A percentile compares a stretch with the other conserved stretches of the same genome.
Conservation (phyloP, 2,113 vertebrate species). For the Ornithorhynchus anatinus region DNA sequence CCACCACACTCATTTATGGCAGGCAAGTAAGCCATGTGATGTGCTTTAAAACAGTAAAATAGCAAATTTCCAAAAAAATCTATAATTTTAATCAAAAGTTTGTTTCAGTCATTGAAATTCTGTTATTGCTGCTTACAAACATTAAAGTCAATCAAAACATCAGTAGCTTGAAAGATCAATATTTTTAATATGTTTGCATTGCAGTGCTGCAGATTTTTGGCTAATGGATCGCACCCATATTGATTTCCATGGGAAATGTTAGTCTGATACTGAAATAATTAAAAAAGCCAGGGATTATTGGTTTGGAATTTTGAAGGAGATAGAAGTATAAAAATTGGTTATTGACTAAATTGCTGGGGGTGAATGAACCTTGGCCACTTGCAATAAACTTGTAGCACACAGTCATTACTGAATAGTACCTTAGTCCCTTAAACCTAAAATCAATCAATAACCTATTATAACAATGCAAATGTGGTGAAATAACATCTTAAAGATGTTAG, state of each 20-base stretch:
- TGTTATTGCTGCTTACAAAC: constrained; percentile 83
- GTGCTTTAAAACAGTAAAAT: constrained; percentile 73
- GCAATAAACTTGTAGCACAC: constrained; percentile 89
- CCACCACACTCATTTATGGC: constrained; percentile 58
- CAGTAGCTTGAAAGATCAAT: constrained; percentile 80
- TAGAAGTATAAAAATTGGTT: constrained; percentile 93
- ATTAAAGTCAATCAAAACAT: constrained; percentile 82
- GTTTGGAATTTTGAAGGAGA: constrained; percentile 86
- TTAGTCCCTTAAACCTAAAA: constrained; percentile 89
- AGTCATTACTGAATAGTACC: constrained; percentile 87
- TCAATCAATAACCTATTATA: constrained; percentile 98
- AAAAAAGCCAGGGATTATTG: constrained; percentile 74
- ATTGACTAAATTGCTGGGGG: constrained; percentile 89
- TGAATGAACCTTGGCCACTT: constrained; percentile 90
- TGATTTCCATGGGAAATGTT: constrained; percentile 95
- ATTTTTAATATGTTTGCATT: constrained; percentile 86
- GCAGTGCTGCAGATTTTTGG: constrained; percentile 84
- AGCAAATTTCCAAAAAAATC: constrained; percentile 75
- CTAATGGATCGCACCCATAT: constrained; percentile 92
- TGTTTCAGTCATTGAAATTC: constrained; percentile 81
- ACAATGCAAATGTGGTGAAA: constrained; percentile 94
- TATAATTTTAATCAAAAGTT: constrained; percentile 88
- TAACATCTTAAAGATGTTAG: constrained; percentile 79
- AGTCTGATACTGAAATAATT: constrained; percentile 90
- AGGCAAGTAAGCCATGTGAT: constrained; percentile 62